Conservation (phyloP, 2,888 invertebrate genomes). For the Hyppa rectilinea region DNA sequence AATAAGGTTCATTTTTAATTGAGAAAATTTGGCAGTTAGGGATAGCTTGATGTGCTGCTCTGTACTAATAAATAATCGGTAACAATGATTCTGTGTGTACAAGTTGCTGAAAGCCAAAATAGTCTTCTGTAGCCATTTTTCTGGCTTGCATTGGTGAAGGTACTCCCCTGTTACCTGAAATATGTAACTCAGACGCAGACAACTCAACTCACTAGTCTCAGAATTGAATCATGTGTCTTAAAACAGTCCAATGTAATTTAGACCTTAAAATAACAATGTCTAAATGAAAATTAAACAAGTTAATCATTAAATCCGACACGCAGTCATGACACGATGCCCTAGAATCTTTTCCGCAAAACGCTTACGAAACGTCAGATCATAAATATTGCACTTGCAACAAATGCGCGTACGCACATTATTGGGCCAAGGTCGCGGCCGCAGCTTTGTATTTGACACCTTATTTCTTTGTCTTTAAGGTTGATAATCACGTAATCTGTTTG, state of each 20-base stretch:
- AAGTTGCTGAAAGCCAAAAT: not conserved
- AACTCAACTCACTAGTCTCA: not conserved
- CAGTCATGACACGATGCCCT: slow-evolving; percentile 73
- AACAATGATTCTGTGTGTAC: not conserved
- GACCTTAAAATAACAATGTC: slow-evolving; percentile 30
- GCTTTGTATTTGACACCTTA: slow-evolving; percentile 56
- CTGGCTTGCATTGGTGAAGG: not conserved
- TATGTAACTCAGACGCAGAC: not conserved
- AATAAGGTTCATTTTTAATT: too few relatives aligned
- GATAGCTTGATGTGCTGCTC: too few relatives aligned
- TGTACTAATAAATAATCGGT: not conserved
- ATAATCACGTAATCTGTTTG: slow-evolving; percentile 46
- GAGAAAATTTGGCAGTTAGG: too few relatives aligned
- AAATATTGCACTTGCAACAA: slow-evolving; percentile 75
- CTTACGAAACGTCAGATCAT: slow-evolving; percentile 73
- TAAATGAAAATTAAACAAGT: slow-evolving; percentile 42
- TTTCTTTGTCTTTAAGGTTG: slow-evolving; percentile 50
- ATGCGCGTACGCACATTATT: slow-evolving; percentile 80
- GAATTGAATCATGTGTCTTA: slow-evolving; percentile 18
- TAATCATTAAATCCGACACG: slow-evolving; percentile 48
- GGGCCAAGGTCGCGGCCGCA: slow-evolving; percentile 79
- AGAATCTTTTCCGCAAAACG: slow-evolving; percentile 80
- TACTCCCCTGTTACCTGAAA: not conserved
- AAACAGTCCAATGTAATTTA: slow-evolving; percentile 13
- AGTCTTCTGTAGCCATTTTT: not conserved